Conservation (phyloP, 2,797 vertebrate species). For the Garrulus glandarius region DNA sequence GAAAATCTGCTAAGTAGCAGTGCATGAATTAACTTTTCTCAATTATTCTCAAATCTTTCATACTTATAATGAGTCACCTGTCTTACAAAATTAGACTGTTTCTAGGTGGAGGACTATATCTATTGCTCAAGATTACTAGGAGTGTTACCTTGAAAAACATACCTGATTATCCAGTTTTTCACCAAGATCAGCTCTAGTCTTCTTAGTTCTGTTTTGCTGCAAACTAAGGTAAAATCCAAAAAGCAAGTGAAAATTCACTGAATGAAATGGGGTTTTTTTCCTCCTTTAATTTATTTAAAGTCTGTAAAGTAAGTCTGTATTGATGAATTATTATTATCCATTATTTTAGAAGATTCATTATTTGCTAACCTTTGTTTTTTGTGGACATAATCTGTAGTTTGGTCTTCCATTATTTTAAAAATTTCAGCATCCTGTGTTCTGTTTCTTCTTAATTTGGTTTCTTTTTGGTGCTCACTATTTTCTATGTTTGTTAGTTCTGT, state of each 20-base stretch:
- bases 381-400: constrained; percentile 59
- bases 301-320: not conserved
- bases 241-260: constrained; percentile 19
- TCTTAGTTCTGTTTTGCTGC: constrained; percentile 1
- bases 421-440: constrained; percentile 69
- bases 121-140: not conserved
- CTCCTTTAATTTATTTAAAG: not conserved
- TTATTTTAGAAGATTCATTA: not conserved
- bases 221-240: constrained; percentile 55
- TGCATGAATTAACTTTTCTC: not conserved
- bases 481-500: constrained; percentile 21
- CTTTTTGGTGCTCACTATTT: not conserved
- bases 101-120: not conserved
- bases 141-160: constrained; percentile 27
- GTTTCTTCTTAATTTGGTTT: constrained; percentile 48
- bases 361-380: constrained; percentile 74
- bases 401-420: constrained; percentile 67
- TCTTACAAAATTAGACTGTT: not conserved
- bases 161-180: constrained; percentile 59
- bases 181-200: not conserved
- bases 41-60: not conserved
- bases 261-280: not conserved
- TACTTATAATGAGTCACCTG: not conserved
- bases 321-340: not conserved
- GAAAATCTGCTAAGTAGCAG: not conserved